Conservation (phyloP, 2,888 invertebrate genomes). For the Eledone cirrhosa region DNA sequence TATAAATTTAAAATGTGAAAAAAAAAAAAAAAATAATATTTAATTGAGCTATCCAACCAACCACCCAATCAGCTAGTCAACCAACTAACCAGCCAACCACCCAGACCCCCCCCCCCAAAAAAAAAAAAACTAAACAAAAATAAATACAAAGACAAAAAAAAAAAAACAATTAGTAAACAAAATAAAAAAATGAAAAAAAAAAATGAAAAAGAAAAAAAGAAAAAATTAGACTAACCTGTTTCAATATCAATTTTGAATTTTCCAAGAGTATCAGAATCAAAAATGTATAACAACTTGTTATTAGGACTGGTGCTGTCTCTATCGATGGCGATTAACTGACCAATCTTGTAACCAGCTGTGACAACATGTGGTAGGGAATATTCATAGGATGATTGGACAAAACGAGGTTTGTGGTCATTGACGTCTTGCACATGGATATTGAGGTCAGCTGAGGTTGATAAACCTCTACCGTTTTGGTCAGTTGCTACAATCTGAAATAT, state of each 20-base stretch:
- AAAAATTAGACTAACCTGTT: slow-evolving; percentile 36
- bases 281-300: slow-evolving; percentile 39
- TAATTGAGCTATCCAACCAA: background rate
- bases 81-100: no score
- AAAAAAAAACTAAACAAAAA: no score
- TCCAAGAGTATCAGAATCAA: slow-evolving; percentile 39
- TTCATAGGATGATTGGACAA: slow-evolving; percentile 30
- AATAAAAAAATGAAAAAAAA: background rate
- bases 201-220: background rate
- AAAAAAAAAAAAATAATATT: background rate
- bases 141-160: no score
- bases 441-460: slow-evolving; percentile 33
- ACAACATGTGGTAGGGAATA: slow-evolving; percentile 33
- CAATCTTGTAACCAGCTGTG: slow-evolving; percentile 37
- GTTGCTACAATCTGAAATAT: slow-evolving; percentile 36
- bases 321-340: slow-evolving; percentile 37
- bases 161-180: background rate
- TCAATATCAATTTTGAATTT: slow-evolving; percentile 41
- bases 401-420: slow-evolving; percentile 40
- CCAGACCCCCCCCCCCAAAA: no score
- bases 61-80: background rate
- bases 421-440: slow-evolving; percentile 38
- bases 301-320: slow-evolving; percentile 41
- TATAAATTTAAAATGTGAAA: slow-evolving; percentile 22
- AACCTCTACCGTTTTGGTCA: slow-evolving; percentile 33